Conservation (phyloP, 1,140 invertebrate genomes). For the Globodera rostochiensis region DNA sequence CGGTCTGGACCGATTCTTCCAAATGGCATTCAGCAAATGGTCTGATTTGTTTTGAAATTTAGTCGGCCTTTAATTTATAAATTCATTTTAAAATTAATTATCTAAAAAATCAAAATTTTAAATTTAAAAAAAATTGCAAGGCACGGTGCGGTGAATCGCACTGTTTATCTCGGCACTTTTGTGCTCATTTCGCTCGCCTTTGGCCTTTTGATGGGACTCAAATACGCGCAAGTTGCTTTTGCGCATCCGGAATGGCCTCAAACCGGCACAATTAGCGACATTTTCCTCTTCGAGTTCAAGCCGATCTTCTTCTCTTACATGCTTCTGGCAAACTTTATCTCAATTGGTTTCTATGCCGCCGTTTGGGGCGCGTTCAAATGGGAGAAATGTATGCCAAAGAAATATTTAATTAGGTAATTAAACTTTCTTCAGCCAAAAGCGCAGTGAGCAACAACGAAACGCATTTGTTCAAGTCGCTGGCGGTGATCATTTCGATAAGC, state of each 20-base stretch:
- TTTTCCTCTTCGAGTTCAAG: constrained; percentile 27
- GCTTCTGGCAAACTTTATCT: constrained; percentile 4
- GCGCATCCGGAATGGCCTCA: constrained; percentile 2
- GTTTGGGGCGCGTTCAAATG: constrained; percentile 9
- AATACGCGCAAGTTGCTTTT: constrained; percentile 9
- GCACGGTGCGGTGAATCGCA: constrained; percentile 14
- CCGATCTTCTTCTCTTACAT: constrained; percentile 19
- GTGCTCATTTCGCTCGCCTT: background rate
- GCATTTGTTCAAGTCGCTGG: constrained; percentile 18
- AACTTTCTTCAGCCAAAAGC: background rate
- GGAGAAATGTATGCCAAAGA: background rate
- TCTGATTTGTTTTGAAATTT: no score
- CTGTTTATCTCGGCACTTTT: constrained; percentile 9
- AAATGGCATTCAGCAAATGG: constrained; percentile 9
- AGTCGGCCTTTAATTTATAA: no score
- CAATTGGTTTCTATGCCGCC: constrained; percentile 14
- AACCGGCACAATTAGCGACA: constrained; percentile 23
- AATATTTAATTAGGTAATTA: background rate
- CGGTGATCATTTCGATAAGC: constrained; percentile 8
- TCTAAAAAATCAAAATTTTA: background rate
- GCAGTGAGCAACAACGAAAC: background rate
- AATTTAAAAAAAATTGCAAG: no score
- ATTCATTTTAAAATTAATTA: background rate
- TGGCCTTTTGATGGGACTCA: constrained; percentile 1
- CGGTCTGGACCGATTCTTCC: constrained; percentile 20